Base-by-base conservation (phyloP, 2,113 vertebrate genomes). In the Engystomops pustulosus region DNA sequence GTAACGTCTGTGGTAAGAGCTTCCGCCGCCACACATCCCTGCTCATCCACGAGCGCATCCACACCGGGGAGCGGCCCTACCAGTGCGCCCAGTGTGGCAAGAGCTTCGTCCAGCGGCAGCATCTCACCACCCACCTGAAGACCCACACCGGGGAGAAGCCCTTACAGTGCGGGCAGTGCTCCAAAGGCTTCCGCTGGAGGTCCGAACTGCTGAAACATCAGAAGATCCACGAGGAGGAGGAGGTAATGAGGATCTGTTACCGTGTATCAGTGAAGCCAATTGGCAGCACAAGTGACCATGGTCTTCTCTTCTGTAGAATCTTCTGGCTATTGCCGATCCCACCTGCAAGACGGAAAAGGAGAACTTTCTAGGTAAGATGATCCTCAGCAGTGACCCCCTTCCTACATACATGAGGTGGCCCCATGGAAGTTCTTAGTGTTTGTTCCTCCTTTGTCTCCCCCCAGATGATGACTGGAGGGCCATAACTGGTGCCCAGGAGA, bases 171-270 rank as follows among this genome's bases (percentile, higher is more conserved):
- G 85, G 91, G 0, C 89, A 91, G 14, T 96, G 95, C 0, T 92
- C 92, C 6, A 95, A 95, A 88, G 91, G 92, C 67, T 95, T 95
- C 83, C 94, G 94, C 86, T 90, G 94, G 80, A 92, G 95, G 80
- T 91, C 94, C 1, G 94, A 92, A 87, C 92, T 95, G 88, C 91
- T 91, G 17, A 94, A 94, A 1, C 95, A 95, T 18, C 88, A 91
- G 82, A 91, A 91, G 86, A 89, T 89, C 85, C 93, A 89, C 80
- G 84, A 83, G 0, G 85, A 85, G 18, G 87, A 89, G 53, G 58
- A 69, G 36, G 78, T 67, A 36, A 47, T 62, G 58, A 25, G 58
- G 58, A 12, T 62, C 27, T 12, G 58, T 62, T 32, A 65, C 60
- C 30, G 27, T 65, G 60, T 34, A 15, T 62, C 27, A 55, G 53